Evolutionary conservation across 2,888 invertebrate genomes (phyloP).

Genomic region (Tachina lurida): DNA sequence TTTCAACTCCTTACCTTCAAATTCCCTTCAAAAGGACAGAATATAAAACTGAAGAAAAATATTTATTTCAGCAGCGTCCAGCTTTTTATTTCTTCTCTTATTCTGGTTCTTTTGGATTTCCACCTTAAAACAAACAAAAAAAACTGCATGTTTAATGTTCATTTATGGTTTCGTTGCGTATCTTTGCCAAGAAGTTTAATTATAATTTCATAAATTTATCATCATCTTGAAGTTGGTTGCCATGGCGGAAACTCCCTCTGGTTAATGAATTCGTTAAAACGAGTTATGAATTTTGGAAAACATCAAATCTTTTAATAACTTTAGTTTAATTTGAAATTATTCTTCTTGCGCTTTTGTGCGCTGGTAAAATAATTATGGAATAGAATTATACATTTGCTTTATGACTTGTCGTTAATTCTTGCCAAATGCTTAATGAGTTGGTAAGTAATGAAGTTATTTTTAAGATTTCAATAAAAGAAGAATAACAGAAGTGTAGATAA

Average conservation of each 20-base stretch:
- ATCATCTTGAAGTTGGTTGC: conserved; percentile 45
- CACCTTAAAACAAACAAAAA: conserved; percentile 10
- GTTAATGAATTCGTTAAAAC: conserved; percentile 71
- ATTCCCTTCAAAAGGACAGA: neutral
- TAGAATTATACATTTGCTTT: conserved; percentile 68
- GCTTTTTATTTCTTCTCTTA: conserved; percentile 32
- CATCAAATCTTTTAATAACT: conserved; percentile 72
- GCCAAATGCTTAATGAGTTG: conserved; percentile 63
- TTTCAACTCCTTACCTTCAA: conserved; percentile 32
- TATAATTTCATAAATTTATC: conserved; percentile 75
- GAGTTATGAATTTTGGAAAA: conserved; percentile 67
- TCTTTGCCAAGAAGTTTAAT: conserved; percentile 76
- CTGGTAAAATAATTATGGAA: conserved; percentile 44
- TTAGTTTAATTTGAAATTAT: conserved; percentile 68
- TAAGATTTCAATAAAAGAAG: conserved; percentile 41
- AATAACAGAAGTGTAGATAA: conserved; percentile 25
- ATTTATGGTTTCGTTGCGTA: conserved; percentile 79
- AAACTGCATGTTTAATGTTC: conserved; percentile 76
- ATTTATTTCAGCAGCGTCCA: conserved; percentile 49
- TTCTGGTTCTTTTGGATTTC: conserved; percentile 39
- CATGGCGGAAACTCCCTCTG: conserved; percentile 58
- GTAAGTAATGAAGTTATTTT: conserved; percentile 46
- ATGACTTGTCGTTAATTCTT: conserved; percentile 70
- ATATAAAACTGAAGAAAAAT: conserved; percentile 31
- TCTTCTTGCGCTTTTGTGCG: conserved; percentile 34